Percentiles rank a stretch among this genome's conserved stretches.
Conservation (phyloP, 37 sponge, comb jelly and placozoan species). For the Ephydatia muelleri region DNA sequence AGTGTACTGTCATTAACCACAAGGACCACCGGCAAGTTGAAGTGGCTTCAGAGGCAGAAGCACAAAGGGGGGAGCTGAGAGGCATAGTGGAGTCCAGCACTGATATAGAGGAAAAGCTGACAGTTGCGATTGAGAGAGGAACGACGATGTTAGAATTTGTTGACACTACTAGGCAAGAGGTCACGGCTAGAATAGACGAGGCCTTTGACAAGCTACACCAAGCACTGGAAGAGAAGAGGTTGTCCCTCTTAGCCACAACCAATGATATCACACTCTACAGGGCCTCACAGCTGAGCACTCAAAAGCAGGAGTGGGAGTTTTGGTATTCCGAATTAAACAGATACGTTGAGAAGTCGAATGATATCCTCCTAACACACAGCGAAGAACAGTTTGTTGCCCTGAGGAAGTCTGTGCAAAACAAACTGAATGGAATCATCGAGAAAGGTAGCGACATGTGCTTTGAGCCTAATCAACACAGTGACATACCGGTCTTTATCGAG, state of each 20-base stretch:
- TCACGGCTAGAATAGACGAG: neutral
- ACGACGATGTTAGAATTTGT: neutral
- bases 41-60: neutral
- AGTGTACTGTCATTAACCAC: slow-evolving; percentile 13
- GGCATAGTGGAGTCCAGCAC: neutral
- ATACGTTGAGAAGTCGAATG: neutral
- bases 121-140: neutral
- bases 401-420: neutral
- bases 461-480: neutral
- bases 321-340: neutral
- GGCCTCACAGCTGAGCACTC: neutral
- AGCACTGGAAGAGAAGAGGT: slow-evolving; percentile 3
- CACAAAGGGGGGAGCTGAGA: neutral
- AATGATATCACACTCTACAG: neutral
- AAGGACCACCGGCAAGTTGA: neutral
- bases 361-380: neutral
- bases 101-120: neutral
- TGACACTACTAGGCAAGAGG: neutral
- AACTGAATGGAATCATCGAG: neutral
- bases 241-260: neutral
- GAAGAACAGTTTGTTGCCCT: slow-evolving; percentile 2
- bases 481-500: neutral
- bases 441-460: neutral
- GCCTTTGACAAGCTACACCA: slow-evolving; percentile 2
- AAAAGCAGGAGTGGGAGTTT: neutral